Percentiles rank a stretch among this genome's conserved stretches.
These are phyloP conservation scores for Leptocoma aspasia DNA, from an alignment of 2,113 vertebrate species.

Conservation along the genomic window DNA sequence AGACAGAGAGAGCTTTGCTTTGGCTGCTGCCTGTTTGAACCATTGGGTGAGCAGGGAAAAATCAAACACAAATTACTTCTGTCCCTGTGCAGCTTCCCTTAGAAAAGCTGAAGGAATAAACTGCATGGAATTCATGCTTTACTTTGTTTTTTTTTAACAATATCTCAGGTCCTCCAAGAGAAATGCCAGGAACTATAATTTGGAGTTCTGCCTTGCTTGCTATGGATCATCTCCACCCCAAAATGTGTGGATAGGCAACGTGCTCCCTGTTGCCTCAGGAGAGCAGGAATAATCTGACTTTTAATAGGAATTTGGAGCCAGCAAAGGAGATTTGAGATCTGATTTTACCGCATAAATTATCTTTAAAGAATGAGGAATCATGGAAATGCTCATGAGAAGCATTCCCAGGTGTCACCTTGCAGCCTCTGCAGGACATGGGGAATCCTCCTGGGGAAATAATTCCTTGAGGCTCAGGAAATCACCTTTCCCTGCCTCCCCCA, in stretches of 20 bases:
- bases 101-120: background rate
- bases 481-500: background rate
- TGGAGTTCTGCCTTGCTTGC: background rate
- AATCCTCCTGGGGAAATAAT: background rate
- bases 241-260: background rate
- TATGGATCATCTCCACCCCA: background rate
- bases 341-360: too few species aligned
- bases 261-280: too few species aligned
- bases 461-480: background rate
- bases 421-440: background rate
- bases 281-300: background rate
- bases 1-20: background rate
- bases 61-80: background rate
- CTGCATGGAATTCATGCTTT: background rate
- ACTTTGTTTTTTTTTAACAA: background rate
- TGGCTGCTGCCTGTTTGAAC: conserved; percentile 9
- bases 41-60: background rate
- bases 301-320: background rate
- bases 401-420: background rate
- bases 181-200: background rate
- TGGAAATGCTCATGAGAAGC: background rate
- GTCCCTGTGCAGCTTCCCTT: background rate
- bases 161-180: background rate
- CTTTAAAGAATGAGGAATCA: background rate
- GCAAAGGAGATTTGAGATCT: background rate